Conservation (phyloP, 2,797 vertebrate genomes). For the Hemitrygon akajei region DNA sequence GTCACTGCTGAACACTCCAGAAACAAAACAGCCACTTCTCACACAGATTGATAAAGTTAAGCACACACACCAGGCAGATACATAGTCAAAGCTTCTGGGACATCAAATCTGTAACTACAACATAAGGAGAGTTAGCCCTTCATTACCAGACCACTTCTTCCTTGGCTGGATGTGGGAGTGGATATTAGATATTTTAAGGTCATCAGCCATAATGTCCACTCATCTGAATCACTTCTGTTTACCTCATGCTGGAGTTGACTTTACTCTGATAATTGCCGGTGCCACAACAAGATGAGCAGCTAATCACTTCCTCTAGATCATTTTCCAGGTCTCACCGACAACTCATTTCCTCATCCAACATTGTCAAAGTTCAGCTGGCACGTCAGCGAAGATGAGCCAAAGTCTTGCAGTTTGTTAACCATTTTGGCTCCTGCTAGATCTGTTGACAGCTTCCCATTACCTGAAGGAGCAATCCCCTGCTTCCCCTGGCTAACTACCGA, state of each 20-base stretch:
- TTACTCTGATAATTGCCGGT: conserved; percentile 21
- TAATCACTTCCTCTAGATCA: neutral
- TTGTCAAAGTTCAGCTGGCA: conserved; percentile 10
- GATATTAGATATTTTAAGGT: neutral
- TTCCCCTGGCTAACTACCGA: neutral
- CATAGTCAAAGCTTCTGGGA: neutral
- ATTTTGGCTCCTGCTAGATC: conserved; percentile 7
- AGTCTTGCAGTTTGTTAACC: neutral
- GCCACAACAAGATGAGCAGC: neutral
- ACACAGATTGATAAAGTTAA: neutral
- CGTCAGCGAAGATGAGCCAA: neutral
- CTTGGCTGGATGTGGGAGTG: neutral
- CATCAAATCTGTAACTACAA: neutral
- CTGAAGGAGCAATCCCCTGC: neutral
- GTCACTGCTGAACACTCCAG: neutral
- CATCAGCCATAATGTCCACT: neutral
- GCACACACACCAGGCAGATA: neutral
- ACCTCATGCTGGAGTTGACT: neutral
- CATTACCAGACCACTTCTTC: neutral
- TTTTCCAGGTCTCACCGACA: conserved; percentile 17
- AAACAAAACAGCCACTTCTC: neutral
- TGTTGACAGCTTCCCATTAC: neutral
- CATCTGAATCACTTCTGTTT: conserved; percentile 12
- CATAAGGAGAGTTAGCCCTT: neutral
- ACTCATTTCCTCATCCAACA: conserved; percentile 21